These are phyloP conservation scores for Henicopernis longicauda DNA, from an alignment of 2,113 vertebrate species.

Conservation along the genomic window DNA sequence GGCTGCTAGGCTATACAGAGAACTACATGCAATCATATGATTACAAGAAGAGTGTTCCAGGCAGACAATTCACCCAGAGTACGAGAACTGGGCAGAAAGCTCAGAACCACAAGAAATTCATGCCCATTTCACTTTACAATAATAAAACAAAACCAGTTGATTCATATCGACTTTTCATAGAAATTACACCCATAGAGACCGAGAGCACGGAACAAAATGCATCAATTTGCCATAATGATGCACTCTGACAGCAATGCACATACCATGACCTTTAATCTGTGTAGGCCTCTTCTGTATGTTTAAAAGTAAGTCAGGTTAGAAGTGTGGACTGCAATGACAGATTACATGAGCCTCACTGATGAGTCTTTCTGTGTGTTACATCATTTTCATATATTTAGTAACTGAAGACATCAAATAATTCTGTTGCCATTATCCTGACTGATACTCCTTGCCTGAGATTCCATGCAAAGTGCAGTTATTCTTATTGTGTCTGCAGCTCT, in stretches of 20 bases:
- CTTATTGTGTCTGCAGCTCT: background rate
- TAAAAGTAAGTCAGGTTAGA: background rate
- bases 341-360: background rate
- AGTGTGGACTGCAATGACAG: background rate
- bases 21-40: background rate
- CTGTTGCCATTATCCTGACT: background rate
- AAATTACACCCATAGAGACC: background rate
- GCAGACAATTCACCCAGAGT: background rate
- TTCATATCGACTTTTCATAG: background rate
- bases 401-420: background rate
- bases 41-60: background rate
- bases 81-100: background rate
- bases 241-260: background rate
- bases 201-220: background rate
- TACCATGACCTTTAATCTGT: background rate
- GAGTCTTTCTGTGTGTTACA: background rate
- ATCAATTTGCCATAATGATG: background rate
- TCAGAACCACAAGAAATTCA: background rate
- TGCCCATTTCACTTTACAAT: background rate
- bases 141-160: background rate
- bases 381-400: background rate
- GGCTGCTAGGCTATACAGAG: background rate
- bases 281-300: background rate
- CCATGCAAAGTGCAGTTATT: background rate
- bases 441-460: background rate